phyloP scores from a whole-genome alignment of 1,140 invertebrate genomes.

The Globodera ellingtonae region DNA sequence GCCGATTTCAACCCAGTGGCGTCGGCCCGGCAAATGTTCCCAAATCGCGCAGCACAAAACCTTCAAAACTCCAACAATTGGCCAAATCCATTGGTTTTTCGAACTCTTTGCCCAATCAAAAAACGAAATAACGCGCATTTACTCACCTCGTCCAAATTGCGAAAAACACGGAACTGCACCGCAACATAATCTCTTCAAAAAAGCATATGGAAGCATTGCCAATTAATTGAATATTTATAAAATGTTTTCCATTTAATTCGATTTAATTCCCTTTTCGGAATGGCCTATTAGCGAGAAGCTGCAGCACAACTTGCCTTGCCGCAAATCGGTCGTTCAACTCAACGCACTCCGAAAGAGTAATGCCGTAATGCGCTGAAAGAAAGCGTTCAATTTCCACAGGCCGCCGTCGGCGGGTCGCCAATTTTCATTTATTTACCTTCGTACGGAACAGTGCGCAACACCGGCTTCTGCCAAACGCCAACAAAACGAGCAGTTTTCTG shows the following conservation, averaged over 20 bases:
- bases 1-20: slow-evolving; percentile 58
- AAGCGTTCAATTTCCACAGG: too few species aligned
- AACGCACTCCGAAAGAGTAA: slow-evolving; percentile 58
- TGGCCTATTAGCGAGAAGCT: too few species aligned
- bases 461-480: slow-evolving; percentile 61
- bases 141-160: slow-evolving; percentile 54
- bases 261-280: too few species aligned
- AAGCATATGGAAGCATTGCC: background rate
- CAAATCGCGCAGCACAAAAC: slow-evolving; percentile 62
- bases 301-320: background rate
- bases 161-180: slow-evolving; percentile 60
- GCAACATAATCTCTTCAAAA: slow-evolving; percentile 58
- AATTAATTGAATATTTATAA: too few species aligned
- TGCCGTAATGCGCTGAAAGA: slow-evolving; percentile 57
- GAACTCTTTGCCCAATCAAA: background rate
- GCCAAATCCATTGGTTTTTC: slow-evolving; percentile 3
- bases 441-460: slow-evolving; percentile 46
- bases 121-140: background rate
- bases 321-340: slow-evolving; percentile 45
- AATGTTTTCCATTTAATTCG: too few species aligned
- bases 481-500: slow-evolving; percentile 56
- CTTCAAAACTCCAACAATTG: slow-evolving; percentile 10
- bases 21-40: slow-evolving; percentile 56
- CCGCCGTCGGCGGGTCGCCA: background rate
- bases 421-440: slow-evolving; percentile 34